Percentiles rank a stretch among this genome's conserved stretches.
Evolutionary conservation across 2,797 vertebrate genomes (phyloP).

Genomic region (Leucoraja ocellata): DNA sequence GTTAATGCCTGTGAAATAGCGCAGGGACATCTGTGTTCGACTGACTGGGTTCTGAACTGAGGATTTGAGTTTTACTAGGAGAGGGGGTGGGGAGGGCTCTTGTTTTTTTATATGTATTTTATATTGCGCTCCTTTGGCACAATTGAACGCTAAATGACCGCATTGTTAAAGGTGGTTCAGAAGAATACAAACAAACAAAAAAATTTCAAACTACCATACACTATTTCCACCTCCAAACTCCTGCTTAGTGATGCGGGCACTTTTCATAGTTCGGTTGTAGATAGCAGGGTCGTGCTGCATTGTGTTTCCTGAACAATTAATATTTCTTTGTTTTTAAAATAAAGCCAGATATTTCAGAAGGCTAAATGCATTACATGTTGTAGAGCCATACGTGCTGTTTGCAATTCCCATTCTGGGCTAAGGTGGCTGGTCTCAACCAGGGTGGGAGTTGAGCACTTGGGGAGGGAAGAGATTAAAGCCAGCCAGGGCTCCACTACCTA

Average conservation of each 20-base stretch:
- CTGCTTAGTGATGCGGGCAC: neutral
- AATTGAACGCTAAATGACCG: neutral
- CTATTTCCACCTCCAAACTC: neutral
- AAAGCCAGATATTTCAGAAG: neutral
- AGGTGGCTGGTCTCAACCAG: neutral
- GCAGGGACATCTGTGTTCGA: neutral
- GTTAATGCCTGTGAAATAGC: neutral
- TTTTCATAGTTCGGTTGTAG: neutral
- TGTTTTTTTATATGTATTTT: constrained; percentile 33
- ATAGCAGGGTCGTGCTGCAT: neutral
- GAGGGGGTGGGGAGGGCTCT: neutral
- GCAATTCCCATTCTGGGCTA: neutral
- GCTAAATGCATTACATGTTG: neutral
- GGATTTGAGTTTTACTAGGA: neutral
- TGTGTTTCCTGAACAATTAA: neutral
- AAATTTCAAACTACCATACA: neutral
- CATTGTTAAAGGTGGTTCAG: neutral
- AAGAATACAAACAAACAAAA: neutral
- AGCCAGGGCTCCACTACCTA: neutral
- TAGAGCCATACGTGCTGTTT: neutral
- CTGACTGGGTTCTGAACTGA: neutral
- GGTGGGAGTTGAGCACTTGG: neutral
- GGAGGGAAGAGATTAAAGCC: neutral
- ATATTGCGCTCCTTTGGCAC: constrained; percentile 12
- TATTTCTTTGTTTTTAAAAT: neutral